Evolutionary conservation across 2,888 invertebrate genomes (phyloP).

Genomic region (Pollenia griseotomentosa): DNA sequence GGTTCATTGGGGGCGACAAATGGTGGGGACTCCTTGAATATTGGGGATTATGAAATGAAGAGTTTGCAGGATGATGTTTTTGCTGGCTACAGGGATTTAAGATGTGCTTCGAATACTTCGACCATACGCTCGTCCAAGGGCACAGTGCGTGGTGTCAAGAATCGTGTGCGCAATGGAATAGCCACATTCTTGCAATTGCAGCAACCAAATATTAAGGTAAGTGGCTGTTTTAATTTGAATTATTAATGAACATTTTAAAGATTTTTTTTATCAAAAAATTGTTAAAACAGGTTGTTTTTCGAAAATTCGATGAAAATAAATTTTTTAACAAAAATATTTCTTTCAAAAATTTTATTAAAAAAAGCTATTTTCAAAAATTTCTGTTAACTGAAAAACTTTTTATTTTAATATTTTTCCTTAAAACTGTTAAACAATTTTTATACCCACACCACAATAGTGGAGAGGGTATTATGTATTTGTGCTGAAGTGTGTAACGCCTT

Average conservation of each 20-base stretch:
- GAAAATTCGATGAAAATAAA: too few species aligned
- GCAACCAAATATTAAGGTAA: slow-evolving; percentile 90
- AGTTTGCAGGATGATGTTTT: slow-evolving; percentile 87
- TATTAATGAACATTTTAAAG: neutral
- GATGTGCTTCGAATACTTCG: slow-evolving; percentile 86
- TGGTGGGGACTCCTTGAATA: slow-evolving; percentile 66
- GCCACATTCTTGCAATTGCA: slow-evolving; percentile 96
- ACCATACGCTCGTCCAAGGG: slow-evolving; percentile 96
- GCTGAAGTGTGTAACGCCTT: too few species aligned
- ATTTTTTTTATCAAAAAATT: too few species aligned
- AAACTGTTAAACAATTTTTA: too few species aligned
- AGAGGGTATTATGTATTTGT: too few species aligned
- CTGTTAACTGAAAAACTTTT: too few species aligned
- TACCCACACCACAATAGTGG: too few species aligned
- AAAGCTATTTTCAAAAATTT: too few species aligned
- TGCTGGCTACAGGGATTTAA: slow-evolving; percentile 91
- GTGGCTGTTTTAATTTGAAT: slow-evolving; percentile 76
- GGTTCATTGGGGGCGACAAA: slow-evolving; percentile 50
- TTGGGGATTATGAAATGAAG: slow-evolving; percentile 76
- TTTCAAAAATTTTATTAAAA: too few species aligned
- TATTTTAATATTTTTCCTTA: too few species aligned
- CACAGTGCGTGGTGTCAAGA: slow-evolving; percentile 96
- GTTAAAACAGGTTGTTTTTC: too few species aligned
- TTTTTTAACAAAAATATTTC: too few species aligned
- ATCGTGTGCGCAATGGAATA: slow-evolving; percentile 96